Percentiles rank a stretch among this genome's conserved stretches.
phyloP scores from a whole-genome alignment of 1,140 invertebrate genomes.

The Pomacea maculata region DNA sequence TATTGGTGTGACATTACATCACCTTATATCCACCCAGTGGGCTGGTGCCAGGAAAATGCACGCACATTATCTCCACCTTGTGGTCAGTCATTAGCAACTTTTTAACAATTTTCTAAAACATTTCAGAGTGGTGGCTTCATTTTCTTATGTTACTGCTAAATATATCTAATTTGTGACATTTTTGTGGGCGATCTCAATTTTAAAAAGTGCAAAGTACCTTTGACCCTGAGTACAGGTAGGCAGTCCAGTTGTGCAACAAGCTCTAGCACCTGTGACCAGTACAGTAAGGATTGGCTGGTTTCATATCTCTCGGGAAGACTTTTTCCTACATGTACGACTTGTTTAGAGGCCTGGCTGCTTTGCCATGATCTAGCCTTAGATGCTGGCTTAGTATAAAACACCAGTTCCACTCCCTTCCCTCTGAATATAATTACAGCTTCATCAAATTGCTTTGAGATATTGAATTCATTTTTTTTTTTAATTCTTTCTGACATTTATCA shows the following conservation, averaged over 20 bases:
- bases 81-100: conserved; percentile 57
- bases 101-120: not conserved
- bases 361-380: too few relatives aligned
- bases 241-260: too few relatives aligned
- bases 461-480: not conserved
- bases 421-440: not conserved
- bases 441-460: not conserved
- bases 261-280: too few relatives aligned
- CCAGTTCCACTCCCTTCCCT: too few relatives aligned
- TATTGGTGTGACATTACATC: conserved; percentile 75
- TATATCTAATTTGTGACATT: too few relatives aligned
- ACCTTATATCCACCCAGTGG: conserved; percentile 92
- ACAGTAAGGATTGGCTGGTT: too few relatives aligned
- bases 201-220: too few relatives aligned
- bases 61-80: conserved; percentile 86
- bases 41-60: conserved; percentile 88
- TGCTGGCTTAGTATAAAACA: too few relatives aligned
- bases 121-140: not conserved
- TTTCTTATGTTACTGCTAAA: not conserved
- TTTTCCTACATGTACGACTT: too few relatives aligned
- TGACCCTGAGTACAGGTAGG: not conserved
- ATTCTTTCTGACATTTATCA: conserved; percentile 37
- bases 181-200: not conserved
- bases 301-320: too few relatives aligned
- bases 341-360: too few relatives aligned